phyloP scores from a whole-genome alignment of 2,113 vertebrate genomes.

The Podarcis muralis region DNA sequence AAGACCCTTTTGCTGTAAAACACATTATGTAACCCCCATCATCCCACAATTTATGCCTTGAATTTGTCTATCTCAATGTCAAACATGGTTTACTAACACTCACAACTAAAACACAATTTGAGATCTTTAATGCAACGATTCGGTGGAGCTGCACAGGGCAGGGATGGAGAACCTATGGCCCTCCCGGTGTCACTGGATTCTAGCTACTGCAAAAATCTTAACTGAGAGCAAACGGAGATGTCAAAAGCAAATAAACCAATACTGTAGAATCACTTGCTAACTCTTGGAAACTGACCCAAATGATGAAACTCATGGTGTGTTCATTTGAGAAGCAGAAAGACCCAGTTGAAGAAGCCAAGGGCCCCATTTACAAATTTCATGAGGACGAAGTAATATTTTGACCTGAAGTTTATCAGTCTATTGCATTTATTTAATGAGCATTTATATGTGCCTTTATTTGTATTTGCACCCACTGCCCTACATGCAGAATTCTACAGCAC shows the following conservation, averaged over 20 bases:
- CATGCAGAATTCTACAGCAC: no score
- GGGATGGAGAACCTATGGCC: no score
- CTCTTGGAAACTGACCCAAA: background rate
- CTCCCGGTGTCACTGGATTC: no score
- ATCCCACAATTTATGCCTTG: background rate
- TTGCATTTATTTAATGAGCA: background rate
- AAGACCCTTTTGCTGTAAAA: background rate
- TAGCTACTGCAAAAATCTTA: background rate
- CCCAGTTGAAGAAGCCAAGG: background rate
- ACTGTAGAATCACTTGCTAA: background rate
- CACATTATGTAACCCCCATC: background rate
- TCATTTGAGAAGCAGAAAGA: background rate
- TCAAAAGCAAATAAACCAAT: background rate
- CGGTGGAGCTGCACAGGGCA: background rate
- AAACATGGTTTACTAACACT: background rate
- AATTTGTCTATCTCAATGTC: background rate
- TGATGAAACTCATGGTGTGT: background rate
- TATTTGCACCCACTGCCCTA: background rate
- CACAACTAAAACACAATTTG: background rate
- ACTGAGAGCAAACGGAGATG: no score
- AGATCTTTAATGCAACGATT: background rate
- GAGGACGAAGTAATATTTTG: background rate
- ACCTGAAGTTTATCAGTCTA: background rate
- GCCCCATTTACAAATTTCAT: background rate
- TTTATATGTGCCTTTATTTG: background rate